Conservation (phyloP, 2,113 vertebrate genomes). For the Brachyistius frenatus region DNA sequence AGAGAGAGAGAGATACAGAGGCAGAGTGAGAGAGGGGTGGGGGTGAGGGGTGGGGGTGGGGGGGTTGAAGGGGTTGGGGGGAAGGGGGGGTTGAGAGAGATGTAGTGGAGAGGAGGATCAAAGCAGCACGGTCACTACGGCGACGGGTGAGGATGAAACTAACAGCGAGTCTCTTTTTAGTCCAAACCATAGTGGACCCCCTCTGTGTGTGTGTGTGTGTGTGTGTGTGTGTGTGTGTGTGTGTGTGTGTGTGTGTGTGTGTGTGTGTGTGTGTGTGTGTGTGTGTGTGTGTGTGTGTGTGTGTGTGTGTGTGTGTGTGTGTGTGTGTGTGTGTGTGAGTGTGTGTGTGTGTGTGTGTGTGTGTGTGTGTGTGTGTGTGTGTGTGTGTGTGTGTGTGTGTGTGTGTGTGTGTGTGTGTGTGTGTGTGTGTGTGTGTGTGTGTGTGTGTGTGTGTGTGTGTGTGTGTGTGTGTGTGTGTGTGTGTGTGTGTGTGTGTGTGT, state of each 20-base stretch:
- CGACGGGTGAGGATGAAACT: conserved; percentile 53
- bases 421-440: conserved; percentile 37
- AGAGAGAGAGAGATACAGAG: conserved; percentile 6
- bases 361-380: neutral
- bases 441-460: conserved; percentile 42
- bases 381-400: neutral
- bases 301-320: neutral
- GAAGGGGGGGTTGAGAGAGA: conserved; percentile 19
- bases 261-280: conserved; percentile 4
- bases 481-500: conserved; percentile 28
- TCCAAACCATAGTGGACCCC: conserved; percentile 48
- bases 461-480: conserved; percentile 32
- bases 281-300: neutral
- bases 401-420: conserved; percentile 1
- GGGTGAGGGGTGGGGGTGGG: conserved; percentile 29
- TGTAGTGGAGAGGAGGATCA: conserved; percentile 58
- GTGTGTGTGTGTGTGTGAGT: neutral
- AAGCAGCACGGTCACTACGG: conserved; percentile 59
- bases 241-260: conserved; percentile 25
- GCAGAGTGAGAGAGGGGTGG: neutral
- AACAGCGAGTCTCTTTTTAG: conserved; percentile 47
- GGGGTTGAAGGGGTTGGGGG: conserved; percentile 46
- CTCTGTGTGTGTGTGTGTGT: conserved; percentile 44
- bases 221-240: conserved; percentile 33
- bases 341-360: conserved; percentile 18